Conservation (phyloP, 2,888 invertebrate species). For the Sepiola atlantica region DNA sequence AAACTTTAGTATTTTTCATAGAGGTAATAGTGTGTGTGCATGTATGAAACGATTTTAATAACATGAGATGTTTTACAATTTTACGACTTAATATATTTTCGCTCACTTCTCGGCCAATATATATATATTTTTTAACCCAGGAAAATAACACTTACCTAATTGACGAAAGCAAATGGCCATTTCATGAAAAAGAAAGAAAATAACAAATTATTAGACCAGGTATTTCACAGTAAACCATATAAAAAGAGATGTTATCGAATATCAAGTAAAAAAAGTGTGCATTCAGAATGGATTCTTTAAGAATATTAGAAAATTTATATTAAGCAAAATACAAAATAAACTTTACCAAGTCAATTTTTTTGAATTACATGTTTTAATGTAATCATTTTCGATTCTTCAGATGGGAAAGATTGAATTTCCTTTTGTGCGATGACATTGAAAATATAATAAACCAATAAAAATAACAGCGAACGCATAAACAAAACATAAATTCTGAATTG, state of each 20-base stretch:
- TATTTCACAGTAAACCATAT: not conserved
- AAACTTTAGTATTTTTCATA: no score
- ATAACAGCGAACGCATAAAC: not conserved
- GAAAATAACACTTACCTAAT: not conserved
- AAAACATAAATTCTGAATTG: not conserved
- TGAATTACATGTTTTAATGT: not conserved
- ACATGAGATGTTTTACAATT: no score
- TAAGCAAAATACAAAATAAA: no score
- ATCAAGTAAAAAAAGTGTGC: not conserved
- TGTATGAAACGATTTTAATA: no score
- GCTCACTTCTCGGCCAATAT: no score
- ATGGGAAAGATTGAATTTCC: not conserved
- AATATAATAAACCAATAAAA: not conserved
- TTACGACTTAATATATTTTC: no score
- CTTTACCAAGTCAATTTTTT: no score
- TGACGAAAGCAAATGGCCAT: not conserved
- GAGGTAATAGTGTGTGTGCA: no score
- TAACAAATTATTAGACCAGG: not conserved
- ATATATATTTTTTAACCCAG: not conserved
- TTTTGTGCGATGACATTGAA: not conserved
- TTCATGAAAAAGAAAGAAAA: not conserved
- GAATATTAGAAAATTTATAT: no score
- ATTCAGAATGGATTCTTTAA: no score
- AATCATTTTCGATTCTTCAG: not conserved
- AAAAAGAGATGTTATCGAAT: not conserved